Conservation (phyloP, 2,888 invertebrate genomes). For the Entomobrya multifasciata region DNA sequence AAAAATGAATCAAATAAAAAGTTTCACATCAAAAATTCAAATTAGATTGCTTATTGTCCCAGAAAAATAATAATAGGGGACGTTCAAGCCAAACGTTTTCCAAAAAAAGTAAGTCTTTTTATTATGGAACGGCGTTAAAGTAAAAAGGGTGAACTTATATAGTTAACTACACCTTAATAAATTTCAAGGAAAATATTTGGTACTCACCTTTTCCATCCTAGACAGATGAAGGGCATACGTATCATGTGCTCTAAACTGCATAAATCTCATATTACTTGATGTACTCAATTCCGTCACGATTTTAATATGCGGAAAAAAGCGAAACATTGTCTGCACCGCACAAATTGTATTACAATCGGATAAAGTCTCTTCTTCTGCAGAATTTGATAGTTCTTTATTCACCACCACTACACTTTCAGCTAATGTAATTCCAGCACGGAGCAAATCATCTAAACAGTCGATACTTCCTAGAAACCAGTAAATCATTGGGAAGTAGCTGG, state of each 20-base stretch:
- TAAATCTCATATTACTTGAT: slow-evolving; percentile 99
- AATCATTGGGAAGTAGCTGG: slow-evolving; percentile 97
- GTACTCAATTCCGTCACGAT: slow-evolving; percentile 98
- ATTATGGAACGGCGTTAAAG: too few relatives aligned
- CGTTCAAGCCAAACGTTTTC: too few relatives aligned
- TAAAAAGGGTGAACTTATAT: too few relatives aligned
- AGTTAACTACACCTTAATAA: too few relatives aligned
- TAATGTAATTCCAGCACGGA: slow-evolving; percentile 96
- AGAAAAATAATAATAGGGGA: too few relatives aligned
- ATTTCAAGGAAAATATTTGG: too few relatives aligned
- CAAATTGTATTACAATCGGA: slow-evolving; percentile 97
- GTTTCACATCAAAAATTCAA: too few relatives aligned
- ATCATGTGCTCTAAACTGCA: slow-evolving; percentile 99
- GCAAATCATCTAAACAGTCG: slow-evolving; percentile 96
- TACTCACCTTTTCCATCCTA: slow-evolving; percentile 99
- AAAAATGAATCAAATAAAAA: too few relatives aligned
- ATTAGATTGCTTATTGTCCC: too few relatives aligned
- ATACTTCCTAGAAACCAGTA: slow-evolving; percentile 99
- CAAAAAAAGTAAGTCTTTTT: too few relatives aligned
- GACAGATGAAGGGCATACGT: slow-evolving; percentile 97
- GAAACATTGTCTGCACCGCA: slow-evolving; percentile 82
- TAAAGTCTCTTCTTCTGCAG: slow-evolving; percentile 96
- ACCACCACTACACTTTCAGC: slow-evolving; percentile 97
- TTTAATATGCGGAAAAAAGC: slow-evolving; percentile 98
- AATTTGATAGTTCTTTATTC: slow-evolving; percentile 97